Evolutionary conservation across 2,113 vertebrate species (phyloP).

Genomic region (Nycticebus coucang): DNA sequence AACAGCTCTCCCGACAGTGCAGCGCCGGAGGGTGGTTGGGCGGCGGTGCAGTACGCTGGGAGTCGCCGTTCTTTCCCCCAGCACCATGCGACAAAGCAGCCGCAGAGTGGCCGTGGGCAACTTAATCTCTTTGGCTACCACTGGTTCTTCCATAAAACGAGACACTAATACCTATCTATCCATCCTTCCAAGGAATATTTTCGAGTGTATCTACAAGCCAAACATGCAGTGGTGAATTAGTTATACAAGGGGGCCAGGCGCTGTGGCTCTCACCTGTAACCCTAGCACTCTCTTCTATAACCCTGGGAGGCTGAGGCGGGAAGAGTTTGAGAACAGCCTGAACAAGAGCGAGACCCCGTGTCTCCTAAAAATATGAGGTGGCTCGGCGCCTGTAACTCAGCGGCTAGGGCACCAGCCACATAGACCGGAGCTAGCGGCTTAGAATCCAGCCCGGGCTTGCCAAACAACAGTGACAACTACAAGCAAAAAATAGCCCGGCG

Average conservation of each 20-base stretch:
- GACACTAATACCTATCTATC: not conserved
- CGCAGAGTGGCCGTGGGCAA: not conserved
- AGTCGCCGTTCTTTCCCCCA: not conserved
- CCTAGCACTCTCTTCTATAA: too few species aligned
- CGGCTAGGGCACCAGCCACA: too few species aligned
- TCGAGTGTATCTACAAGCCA: not conserved
- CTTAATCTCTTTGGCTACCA: not conserved
- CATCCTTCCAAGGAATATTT: not conserved
- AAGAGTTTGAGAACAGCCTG: too few species aligned
- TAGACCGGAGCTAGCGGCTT: too few species aligned
- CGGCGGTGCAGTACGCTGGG: not conserved
- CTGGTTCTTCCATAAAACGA: conserved; percentile 7
- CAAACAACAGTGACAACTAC: too few species aligned
- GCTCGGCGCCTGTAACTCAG: too few species aligned
- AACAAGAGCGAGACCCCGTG: too few species aligned
- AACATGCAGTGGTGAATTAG: not conserved
- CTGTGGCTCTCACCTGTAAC: too few species aligned
- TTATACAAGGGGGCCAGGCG: not conserved
- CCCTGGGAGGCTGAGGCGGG: too few species aligned
- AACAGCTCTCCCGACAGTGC: not conserved
- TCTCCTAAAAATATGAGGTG: too few species aligned
- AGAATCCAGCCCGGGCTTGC: too few species aligned
- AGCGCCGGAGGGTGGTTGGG: not conserved
- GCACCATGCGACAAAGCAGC: rapidly evolving
- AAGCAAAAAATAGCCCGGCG: too few species aligned